Evolutionary conservation across 2,888 invertebrate genomes (phyloP), one percentile per base, ranked within the genome.

Genomic region (Hecatera dysodea): DNA sequence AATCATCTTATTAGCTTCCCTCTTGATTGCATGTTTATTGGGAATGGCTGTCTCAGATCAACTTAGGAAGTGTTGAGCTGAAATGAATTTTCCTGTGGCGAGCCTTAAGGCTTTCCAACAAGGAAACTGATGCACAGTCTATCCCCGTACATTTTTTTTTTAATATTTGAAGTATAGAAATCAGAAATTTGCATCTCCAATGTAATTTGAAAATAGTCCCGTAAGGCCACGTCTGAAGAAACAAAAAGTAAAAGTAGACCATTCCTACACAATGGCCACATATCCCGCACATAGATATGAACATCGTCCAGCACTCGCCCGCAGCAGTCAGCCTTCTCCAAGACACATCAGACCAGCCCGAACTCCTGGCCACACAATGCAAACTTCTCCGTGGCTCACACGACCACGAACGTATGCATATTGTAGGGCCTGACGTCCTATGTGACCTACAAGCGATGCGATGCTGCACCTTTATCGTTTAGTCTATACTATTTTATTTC

Each of bases 271-370:
- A 68, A 57, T 42, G n/a, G 19, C 22, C 62, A 48, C 48, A 42
- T 22, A 65, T 46, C 27, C 65, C 24, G 29, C 55, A 27, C 42
- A 22, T 19, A 27, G 9, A 33, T 56, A 36, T 60, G 57, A 67
- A 42, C 42, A 15, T 42, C 15, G 7, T 60, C 33, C 33, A 42
- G n/a, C 12, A 50, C 22, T 44, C 52, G 36, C n/a, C 46, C 44
- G 50, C 63, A 73, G 62, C 42, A 59, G 50, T 52, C 55, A 46
- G 50, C 2, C 44, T 62, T 24, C 61, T 72, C 50, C 39, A n/a
- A 67, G 68, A 77, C 61, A 74, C 64, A 77, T 65, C 56, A 62
- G 42, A 61, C 79, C 50, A 62, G 65, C 19, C 36, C 60, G 64
- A 63, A 75, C 62, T 67, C 24, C 27, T 27, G 65, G 24, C 74